Base-by-base conservation (phyloP, 2,888 invertebrate species). In the Argyresthia albistria region DNA sequence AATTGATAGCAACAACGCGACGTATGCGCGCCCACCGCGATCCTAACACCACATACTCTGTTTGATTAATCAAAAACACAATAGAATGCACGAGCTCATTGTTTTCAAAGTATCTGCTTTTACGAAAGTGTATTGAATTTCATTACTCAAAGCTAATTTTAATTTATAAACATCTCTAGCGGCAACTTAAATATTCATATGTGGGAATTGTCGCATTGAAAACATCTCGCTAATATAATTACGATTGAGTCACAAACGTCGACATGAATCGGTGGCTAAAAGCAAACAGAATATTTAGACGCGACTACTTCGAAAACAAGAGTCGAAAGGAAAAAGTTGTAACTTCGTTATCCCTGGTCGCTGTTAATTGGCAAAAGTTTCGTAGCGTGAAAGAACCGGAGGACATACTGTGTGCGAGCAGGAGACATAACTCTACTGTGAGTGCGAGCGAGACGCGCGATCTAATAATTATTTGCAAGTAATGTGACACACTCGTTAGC, bases 291-390 rank as follows among this genome's bases (percentile, higher is more conserved):
- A 35, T 43, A 58, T 57, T 59, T 54, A 60, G 61, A 64, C 61
- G 60, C 64, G 63, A 65, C 66, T 64, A 68, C 62, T 68, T 61
- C 56, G 55, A 51, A 58, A 62, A 63, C 62, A 60, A 66, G 64
- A 62, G 60, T 63, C 60, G 55, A 55, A 56, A 53, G 52, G 53
- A 66, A 35, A 54, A 52, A 54, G 69, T 65, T 70, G 69, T 64
- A 67, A 69, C 62, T 62, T 63, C 63, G 65, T 64, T 68, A 67
- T 65, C 64, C 57, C 58, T 58, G 57, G 61, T 58, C 58, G 49
- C 58, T 60, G 60, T 63, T 71, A 70, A 70, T 71, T 69, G 69
- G 68, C 55, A 62, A 65, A 70, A 69, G 62, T 71, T 69, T 60
- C 58, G 53, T 50, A 46, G 45, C 46, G 51, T 35, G 39, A 45